These are phyloP conservation scores for Branchellion lobata DNA, from an alignment of 2,888 invertebrate genomes.

Conservation along the genomic window DNA sequence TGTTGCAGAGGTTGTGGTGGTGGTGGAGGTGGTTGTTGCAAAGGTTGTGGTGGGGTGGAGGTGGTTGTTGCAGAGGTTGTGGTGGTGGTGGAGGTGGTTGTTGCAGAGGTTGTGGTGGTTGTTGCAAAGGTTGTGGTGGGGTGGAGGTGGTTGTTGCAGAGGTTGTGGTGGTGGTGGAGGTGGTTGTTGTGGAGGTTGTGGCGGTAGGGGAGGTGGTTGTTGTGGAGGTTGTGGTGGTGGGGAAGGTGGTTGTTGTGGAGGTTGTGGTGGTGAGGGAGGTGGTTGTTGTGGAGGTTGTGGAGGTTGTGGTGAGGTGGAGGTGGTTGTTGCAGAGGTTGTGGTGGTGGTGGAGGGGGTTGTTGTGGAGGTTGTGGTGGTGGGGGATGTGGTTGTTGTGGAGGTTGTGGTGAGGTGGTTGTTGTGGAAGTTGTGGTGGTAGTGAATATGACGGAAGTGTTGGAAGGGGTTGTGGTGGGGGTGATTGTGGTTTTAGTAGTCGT, in stretches of 20 bases:
- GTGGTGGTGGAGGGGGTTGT: too few species aligned
- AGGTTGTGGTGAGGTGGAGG: slow-evolving; percentile 32
- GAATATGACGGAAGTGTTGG: too few species aligned
- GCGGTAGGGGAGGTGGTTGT: neutral
- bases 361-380: too few species aligned
- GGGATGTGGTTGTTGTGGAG: too few species aligned
- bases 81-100: slow-evolving; percentile 40
- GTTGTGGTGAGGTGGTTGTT: neutral
- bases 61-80: slow-evolving; percentile 24
- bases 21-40: slow-evolving; percentile 3
- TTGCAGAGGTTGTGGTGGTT: slow-evolving; percentile 25
- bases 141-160: neutral
- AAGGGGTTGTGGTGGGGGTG: too few species aligned
- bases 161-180: too few species aligned
- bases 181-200: neutral
- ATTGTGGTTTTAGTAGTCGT: too few species aligned
- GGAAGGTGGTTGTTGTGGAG: slow-evolving; percentile 20
- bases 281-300: slow-evolving; percentile 33
- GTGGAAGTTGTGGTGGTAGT: neutral
- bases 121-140: slow-evolving; percentile 30
- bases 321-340: neutral
- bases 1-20: slow-evolving; percentile 18
- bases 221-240: neutral
- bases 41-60: slow-evolving; percentile 11
- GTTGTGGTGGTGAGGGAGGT: slow-evolving; percentile 36